A percentile compares a stretch with the other conserved stretches of the same genome.
These are phyloP conservation scores for Frieseomelitta varia DNA, from an alignment of 1,140 invertebrate genomes.

Conservation along the genomic window DNA sequence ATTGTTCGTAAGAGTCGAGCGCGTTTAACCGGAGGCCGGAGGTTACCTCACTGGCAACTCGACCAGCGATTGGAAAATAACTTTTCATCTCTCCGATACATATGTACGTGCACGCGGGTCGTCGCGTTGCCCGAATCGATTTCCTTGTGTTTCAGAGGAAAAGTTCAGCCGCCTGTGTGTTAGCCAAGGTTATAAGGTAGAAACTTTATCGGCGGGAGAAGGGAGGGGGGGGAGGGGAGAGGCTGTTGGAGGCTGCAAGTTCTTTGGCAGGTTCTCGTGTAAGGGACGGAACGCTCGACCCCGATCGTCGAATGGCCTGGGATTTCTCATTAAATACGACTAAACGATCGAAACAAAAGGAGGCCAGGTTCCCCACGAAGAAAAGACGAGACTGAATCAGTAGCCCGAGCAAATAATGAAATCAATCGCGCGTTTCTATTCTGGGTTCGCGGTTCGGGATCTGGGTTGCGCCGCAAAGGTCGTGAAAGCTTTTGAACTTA, in stretches of 20 bases:
- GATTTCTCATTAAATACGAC: constrained; percentile 62
- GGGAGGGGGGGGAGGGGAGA: too few species aligned
- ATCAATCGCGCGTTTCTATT: constrained; percentile 56
- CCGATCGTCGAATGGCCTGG: constrained; percentile 15
- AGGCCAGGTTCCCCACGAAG: not conserved
- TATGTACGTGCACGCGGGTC: not conserved
- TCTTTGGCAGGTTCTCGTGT: constrained; percentile 16
- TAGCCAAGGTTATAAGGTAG: constrained; percentile 3
- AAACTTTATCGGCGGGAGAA: constrained; percentile 7
- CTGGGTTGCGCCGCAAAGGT: constrained; percentile 17
- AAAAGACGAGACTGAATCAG: constrained; percentile 4
- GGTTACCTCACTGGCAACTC: not conserved
- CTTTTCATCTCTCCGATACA: not conserved
- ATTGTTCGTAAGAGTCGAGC: not conserved
- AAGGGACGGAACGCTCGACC: constrained; percentile 26
- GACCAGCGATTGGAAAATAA: not conserved
- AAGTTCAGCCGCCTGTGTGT: constrained; percentile 1
- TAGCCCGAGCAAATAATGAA: constrained; percentile 58
- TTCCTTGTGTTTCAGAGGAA: not conserved
- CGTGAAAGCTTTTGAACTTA: constrained; percentile 47
- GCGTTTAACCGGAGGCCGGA: not conserved
- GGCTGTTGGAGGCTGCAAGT: constrained; percentile 1
- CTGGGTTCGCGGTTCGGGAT: not conserved
- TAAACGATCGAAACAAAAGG: constrained; percentile 52
- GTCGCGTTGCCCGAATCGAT: too few species aligned